Percentiles rank a stretch among this genome's conserved stretches.
phyloP scores from a whole-genome alignment of 2,888 invertebrate genomes.

The Sussaba pulchella region DNA sequence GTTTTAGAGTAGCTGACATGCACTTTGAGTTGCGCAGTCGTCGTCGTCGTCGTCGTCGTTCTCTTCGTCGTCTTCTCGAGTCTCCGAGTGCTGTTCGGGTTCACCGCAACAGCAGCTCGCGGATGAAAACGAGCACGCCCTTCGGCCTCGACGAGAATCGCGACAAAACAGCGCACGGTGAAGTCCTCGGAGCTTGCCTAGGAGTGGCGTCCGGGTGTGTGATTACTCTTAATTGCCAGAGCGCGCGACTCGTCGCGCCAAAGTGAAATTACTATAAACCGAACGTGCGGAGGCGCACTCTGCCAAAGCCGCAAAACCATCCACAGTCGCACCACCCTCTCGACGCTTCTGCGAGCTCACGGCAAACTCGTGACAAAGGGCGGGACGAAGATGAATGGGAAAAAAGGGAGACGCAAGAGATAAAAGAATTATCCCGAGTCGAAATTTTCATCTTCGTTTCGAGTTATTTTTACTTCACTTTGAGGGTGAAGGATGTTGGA shows the following conservation, averaged over 20 bases:
- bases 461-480: too few relatives aligned
- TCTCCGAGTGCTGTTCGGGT: neutral
- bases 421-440: too few relatives aligned
- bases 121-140: conserved; percentile 32
- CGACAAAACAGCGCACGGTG: conserved; percentile 4
- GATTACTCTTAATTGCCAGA: conserved; percentile 77
- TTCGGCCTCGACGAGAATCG: conserved; percentile 35
- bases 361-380: too few relatives aligned
- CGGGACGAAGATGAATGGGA: neutral
- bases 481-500: too few relatives aligned
- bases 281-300: conserved; percentile 19
- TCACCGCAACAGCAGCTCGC: conserved; percentile 36
- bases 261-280: conserved; percentile 73
- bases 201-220: conserved; percentile 72
- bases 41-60: conserved; percentile 11
- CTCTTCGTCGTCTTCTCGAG: conserved; percentile 10
- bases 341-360: neutral
- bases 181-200: conserved; percentile 28
- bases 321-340: conserved; percentile 2
- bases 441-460: too few relatives aligned
- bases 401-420: neutral
- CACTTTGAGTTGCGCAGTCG: conserved; percentile 10
- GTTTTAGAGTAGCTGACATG: conserved; percentile 24
- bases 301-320: neutral
- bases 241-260: conserved; percentile 66